Conservation (phyloP, 2,797 vertebrate species). For the Spea hammondii region DNA sequence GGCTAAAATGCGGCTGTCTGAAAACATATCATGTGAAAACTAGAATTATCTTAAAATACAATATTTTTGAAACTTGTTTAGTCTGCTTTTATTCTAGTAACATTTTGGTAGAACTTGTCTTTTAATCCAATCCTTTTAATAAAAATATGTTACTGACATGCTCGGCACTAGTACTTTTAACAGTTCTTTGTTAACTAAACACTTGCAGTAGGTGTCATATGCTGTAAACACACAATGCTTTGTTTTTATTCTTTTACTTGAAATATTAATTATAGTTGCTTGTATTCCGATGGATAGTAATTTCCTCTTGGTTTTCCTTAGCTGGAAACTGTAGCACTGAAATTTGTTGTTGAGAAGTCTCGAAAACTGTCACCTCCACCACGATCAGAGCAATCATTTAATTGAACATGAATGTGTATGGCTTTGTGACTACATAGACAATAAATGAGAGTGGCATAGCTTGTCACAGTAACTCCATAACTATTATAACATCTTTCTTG, state of each 20-base stretch:
- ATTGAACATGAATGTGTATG: conserved; percentile 38
- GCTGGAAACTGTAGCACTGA: conserved; percentile 3
- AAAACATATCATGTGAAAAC: no score
- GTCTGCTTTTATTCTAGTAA: no score
- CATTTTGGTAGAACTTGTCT: no score
- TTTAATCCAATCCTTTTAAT: no score
- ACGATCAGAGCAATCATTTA: conserved; percentile 27
- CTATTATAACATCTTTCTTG: conserved; percentile 12
- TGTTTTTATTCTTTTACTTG: background rate
- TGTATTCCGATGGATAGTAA: background rate
- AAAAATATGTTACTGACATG: no score
- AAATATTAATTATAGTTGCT: background rate
- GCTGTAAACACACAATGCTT: background rate
- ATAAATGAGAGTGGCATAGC: conserved; percentile 38
- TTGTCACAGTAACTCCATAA: conserved; percentile 38
- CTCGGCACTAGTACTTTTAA: background rate
- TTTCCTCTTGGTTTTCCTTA: background rate
- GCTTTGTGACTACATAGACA: conserved; percentile 34
- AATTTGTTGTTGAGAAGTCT: conserved; percentile 20
- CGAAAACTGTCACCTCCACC: conserved; percentile 37
- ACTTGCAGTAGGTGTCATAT: background rate
- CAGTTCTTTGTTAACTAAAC: background rate
- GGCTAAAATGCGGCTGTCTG: no score
- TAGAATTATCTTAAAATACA: no score
- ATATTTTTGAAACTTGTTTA: no score